phyloP scores from a whole-genome alignment of 1,140 invertebrate species.

The Leptestheria dahalacensis region DNA sequence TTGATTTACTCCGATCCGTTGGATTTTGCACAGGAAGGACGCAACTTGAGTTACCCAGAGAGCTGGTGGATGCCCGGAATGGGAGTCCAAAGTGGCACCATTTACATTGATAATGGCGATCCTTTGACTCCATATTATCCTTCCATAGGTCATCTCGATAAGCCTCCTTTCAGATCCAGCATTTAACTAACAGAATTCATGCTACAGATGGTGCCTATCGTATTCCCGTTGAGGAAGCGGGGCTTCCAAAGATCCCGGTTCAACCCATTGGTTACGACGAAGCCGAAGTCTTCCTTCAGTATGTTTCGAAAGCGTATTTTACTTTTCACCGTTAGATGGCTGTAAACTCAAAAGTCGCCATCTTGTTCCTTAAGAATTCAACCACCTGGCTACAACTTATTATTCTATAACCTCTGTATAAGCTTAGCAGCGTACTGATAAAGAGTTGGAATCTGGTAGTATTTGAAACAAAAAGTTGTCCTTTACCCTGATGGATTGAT shows the following conservation, averaged over 20 bases:
- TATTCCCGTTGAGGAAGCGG: conserved; percentile 9
- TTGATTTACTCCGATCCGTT: conserved; percentile 31
- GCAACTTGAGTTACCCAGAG: conserved; percentile 27
- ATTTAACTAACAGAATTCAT: no score
- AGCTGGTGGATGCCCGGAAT: conserved; percentile 33
- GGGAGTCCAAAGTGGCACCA: conserved; percentile 29
- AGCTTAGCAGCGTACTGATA: no score
- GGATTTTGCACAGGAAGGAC: conserved; percentile 28
- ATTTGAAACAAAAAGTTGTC: no score
- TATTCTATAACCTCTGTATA: no score
- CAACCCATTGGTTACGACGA: conserved; percentile 32
- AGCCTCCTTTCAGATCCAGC: no score
- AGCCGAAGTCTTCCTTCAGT: conserved; percentile 24
- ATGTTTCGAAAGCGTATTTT: no score
- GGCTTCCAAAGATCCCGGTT: conserved; percentile 29
- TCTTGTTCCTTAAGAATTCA: no score
- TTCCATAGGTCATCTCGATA: conserved; percentile 31
- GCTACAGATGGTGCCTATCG: conserved; percentile 15
- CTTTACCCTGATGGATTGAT: no score
- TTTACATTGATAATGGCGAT: conserved; percentile 31
- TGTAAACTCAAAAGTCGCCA: no score
- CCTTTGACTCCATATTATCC: conserved; percentile 35
- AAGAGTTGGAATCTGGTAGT: no score
- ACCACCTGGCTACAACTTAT: no score
- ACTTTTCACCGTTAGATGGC: no score